Conservation (phyloP, 2,888 invertebrate genomes). For the Agrotis puta region DNA sequence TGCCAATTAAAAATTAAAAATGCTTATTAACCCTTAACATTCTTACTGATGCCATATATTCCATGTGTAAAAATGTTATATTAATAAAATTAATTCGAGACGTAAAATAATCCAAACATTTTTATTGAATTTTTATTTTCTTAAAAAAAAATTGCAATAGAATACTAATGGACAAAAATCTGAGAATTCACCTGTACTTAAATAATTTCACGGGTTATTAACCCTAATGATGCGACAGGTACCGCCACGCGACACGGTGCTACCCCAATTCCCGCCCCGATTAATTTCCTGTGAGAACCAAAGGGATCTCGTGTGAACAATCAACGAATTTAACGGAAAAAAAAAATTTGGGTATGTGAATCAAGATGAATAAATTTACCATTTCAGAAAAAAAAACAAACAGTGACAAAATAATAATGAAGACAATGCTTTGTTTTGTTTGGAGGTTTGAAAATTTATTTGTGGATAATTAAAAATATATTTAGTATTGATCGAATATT, state of each 20-base stretch:
- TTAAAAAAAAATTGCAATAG: not conserved
- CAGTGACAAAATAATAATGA: too few species aligned
- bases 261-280: conserved; percentile 46
- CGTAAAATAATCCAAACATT: too few species aligned
- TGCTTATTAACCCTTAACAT: too few species aligned
- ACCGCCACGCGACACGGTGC: conserved; percentile 54
- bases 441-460: too few species aligned
- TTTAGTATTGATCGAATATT: too few species aligned
- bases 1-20: too few species aligned
- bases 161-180: not conserved
- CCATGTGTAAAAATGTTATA: too few species aligned
- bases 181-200: conserved; percentile 10
- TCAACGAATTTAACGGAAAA: conserved; percentile 32
- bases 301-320: conserved; percentile 40
- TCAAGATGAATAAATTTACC: not conserved
- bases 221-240: conserved; percentile 31
- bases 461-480: too few species aligned
- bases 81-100: too few species aligned
- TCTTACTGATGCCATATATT: too few species aligned
- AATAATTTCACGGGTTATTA: conserved; percentile 44
- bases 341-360: conserved; percentile 4
- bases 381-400: not conserved
- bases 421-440: too few species aligned
- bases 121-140: too few species aligned
- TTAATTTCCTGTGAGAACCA: conserved; percentile 45